phyloP scores from a whole-genome alignment of 2,888 invertebrate genomes.

The Drosophila cracens region DNA sequence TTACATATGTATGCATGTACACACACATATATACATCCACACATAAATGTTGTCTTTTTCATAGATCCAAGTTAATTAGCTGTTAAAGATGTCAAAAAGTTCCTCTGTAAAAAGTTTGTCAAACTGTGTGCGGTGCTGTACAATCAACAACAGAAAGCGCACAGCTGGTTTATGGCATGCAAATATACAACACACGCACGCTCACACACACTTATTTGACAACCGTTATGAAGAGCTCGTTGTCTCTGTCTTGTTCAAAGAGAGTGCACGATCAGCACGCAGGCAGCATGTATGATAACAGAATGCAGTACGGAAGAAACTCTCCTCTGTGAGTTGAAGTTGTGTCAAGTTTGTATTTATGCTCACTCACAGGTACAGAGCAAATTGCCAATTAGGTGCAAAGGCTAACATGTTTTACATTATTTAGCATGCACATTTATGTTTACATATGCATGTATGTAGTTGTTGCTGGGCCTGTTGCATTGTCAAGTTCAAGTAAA shows the following conservation, averaged over 20 bases:
- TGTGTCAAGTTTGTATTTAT: conserved; percentile 27
- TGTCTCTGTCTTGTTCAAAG: not conserved
- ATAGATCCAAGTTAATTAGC: conserved; percentile 6
- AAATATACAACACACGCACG: not conserved
- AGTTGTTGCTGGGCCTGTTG: conserved; percentile 43
- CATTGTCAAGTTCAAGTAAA: conserved; percentile 77
- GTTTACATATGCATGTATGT: conserved; percentile 12
- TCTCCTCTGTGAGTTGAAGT: not conserved
- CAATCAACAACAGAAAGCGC: conserved; percentile 18
- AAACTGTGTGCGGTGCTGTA: conserved; percentile 42
- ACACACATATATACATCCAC: not conserved
- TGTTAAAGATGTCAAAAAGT: conserved; percentile 1
- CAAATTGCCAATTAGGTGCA: conserved; percentile 42
- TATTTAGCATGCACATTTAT: conserved; percentile 25
- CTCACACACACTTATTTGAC: not conserved
- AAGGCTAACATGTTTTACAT: conserved; percentile 57
- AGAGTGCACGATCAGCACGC: conserved; percentile 24
- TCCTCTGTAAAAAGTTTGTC: conserved; percentile 7
- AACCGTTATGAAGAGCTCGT: conserved; percentile 17
- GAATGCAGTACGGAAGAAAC: conserved; percentile 10
- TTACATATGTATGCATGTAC: not conserved
- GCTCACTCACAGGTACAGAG: conserved; percentile 24
- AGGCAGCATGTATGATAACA: conserved; percentile 17
- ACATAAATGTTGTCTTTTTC: not conserved
- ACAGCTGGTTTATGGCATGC: conserved; percentile 22